These are phyloP conservation scores for Falco punctatus DNA, from an alignment of 2,113 vertebrate genomes.

Conservation along the genomic window DNA sequence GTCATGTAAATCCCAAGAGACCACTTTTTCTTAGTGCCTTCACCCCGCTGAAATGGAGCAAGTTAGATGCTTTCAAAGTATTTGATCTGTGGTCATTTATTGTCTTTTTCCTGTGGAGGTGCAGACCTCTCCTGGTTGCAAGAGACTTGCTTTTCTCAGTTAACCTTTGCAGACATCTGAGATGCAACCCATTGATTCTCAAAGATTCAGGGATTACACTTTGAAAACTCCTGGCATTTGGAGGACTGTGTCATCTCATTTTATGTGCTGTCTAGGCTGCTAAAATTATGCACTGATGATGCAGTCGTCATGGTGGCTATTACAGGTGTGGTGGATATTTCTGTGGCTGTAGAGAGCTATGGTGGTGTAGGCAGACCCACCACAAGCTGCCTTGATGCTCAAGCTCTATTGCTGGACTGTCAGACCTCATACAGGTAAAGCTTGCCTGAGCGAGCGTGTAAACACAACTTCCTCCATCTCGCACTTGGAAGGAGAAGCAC, in stretches of 20 bases:
- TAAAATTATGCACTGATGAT: background rate
- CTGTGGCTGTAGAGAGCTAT: background rate
- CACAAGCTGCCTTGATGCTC: background rate
- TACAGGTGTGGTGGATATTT: background rate
- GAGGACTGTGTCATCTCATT: background rate
- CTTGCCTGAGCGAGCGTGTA: background rate
- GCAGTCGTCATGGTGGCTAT: fast-evolving
- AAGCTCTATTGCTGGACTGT: background rate
- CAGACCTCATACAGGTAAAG: background rate
- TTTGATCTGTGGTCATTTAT: background rate
- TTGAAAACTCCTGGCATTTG: background rate
- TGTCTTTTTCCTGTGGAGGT: background rate
- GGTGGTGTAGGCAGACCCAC: background rate
- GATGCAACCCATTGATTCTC: background rate
- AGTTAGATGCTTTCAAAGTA: background rate
- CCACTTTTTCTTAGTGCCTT: background rate
- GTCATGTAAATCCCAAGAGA: background rate
- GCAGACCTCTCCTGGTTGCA: background rate
- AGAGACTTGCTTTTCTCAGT: background rate
- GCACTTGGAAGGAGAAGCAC: background rate
- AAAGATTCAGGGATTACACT: background rate
- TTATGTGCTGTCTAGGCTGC: background rate
- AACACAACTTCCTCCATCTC: background rate
- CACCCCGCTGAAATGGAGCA: background rate
- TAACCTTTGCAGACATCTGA: background rate